Percentiles rank a stretch among this genome's conserved stretches.
Conservation (phyloP, 2,888 invertebrate species). For the Lampropteryx suffumata region DNA sequence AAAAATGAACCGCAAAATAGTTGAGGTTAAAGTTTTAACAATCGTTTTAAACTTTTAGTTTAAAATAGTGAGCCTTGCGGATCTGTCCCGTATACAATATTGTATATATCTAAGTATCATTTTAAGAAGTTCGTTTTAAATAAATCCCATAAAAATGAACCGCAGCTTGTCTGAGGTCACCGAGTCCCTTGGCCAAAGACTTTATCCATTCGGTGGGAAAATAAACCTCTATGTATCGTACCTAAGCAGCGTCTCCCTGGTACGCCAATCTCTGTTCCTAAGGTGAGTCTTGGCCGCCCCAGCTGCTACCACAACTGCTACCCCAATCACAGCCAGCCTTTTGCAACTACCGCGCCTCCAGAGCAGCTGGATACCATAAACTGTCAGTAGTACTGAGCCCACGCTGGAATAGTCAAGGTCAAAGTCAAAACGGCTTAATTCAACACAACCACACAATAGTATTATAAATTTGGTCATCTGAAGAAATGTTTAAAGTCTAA, state of each 20-base stretch:
- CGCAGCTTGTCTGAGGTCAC: conserved; percentile 64
- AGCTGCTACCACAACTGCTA: conserved; percentile 82
- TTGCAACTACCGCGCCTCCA: conserved; percentile 79
- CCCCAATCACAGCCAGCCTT: conserved; percentile 75
- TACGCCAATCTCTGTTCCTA: conserved; percentile 90
- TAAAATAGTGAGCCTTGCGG: too few species aligned
- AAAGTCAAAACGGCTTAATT: too few species aligned
- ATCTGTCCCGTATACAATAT: too few species aligned
- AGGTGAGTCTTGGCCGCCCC: conserved; percentile 86
- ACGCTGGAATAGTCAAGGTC: too few species aligned
- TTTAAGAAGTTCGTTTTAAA: conserved; percentile 94
- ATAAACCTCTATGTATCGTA: conserved; percentile 46
- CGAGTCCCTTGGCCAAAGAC: too few species aligned
- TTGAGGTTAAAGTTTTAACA: conserved; percentile 5
- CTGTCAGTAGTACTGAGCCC: conserved; percentile 90
- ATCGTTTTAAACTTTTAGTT: too few species aligned
- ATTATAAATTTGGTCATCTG: too few species aligned
- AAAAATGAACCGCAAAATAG: conserved; percentile 87
- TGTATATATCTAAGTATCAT: too few species aligned
- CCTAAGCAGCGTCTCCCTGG: conserved; percentile 89
- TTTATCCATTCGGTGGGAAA: too few species aligned
- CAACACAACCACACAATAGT: too few species aligned
- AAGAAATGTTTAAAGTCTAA: too few species aligned
- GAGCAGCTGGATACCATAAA: conserved; percentile 87
- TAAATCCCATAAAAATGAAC: conserved; percentile 90